phyloP scores from a whole-genome alignment of 2,888 invertebrate species.

The Leucania comma region DNA sequence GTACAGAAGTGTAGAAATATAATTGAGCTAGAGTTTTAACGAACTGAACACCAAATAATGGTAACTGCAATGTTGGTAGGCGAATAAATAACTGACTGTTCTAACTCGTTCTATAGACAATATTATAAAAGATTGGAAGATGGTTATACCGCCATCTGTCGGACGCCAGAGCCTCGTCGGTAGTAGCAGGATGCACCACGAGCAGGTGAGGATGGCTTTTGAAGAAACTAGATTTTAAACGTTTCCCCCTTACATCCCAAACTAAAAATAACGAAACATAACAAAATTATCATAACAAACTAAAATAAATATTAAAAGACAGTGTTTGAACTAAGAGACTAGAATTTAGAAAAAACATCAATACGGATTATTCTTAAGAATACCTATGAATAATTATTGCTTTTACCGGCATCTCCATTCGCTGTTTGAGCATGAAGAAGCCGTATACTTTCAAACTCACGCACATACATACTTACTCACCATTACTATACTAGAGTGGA shows the following conservation, averaged over 20 bases:
- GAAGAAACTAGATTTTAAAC: constrained; percentile 10
- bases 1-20: neutral
- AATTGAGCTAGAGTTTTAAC: too few species aligned
- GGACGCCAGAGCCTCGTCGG: constrained; percentile 26
- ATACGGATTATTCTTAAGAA: neutral
- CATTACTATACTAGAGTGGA: too few species aligned
- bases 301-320: neutral
- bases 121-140: neutral
- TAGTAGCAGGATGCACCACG: constrained; percentile 21
- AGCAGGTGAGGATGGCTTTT: constrained; percentile 25
- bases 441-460: too few species aligned
- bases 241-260: constrained; percentile 20
- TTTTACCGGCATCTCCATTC: too few species aligned
- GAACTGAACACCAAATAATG: too few species aligned
- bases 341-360: neutral
- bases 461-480: too few species aligned
- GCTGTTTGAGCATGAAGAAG: too few species aligned
- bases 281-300: neutral
- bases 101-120: neutral
- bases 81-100: neutral
- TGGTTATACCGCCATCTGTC: constrained; percentile 4
- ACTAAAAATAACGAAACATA: neutral
- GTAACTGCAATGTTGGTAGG: neutral
- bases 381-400: too few species aligned
- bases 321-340: neutral